phyloP scores from a whole-genome alignment of 1,140 invertebrate species.

The Drosophila pallidifrons region DNA sequence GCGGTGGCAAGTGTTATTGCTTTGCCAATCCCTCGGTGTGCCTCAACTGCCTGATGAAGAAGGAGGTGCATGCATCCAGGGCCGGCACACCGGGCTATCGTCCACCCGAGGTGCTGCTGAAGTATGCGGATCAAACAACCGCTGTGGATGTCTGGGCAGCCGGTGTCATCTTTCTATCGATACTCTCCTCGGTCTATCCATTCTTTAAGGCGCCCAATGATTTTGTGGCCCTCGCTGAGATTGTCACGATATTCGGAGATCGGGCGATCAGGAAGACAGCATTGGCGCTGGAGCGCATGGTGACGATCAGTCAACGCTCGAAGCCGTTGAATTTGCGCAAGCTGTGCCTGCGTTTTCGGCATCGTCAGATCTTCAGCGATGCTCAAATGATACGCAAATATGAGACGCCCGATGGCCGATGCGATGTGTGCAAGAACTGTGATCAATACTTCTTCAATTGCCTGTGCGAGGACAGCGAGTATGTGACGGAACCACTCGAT shows the following conservation, averaged over 20 bases:
- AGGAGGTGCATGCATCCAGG: slow-evolving; percentile 89
- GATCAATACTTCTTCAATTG: slow-evolving; percentile 83
- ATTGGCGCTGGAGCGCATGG: slow-evolving; percentile 87
- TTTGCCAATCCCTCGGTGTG: slow-evolving; percentile 89
- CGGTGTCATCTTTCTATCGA: slow-evolving; percentile 93
- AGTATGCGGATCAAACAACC: slow-evolving; percentile 90
- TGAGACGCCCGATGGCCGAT: slow-evolving; percentile 59
- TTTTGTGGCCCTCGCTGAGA: slow-evolving; percentile 92
- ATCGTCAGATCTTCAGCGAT: slow-evolving; percentile 71
- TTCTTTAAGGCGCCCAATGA: slow-evolving; percentile 94
- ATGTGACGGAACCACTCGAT: slow-evolving; percentile 69
- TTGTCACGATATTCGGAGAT: slow-evolving; percentile 92
- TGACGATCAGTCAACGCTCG: slow-evolving; percentile 86
- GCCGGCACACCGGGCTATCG: slow-evolving; percentile 96
- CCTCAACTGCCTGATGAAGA: slow-evolving; percentile 87
- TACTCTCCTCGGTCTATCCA: slow-evolving; percentile 92
- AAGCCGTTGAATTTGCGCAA: slow-evolving; percentile 86
- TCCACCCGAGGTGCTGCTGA: slow-evolving; percentile 94
- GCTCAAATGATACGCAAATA: slow-evolving; percentile 61
- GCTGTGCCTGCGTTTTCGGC: slow-evolving; percentile 85
- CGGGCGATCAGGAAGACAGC: slow-evolving; percentile 89
- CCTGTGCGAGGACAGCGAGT: slow-evolving; percentile 69
- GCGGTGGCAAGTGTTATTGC: slow-evolving; percentile 86
- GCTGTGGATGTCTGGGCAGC: slow-evolving; percentile 96
- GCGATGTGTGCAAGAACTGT: slow-evolving; percentile 80